Evolutionary conservation across 2,113 vertebrate genomes (phyloP), one percentile per base, ranked within the genome.

Genomic region (Carassius carassius): DNA sequence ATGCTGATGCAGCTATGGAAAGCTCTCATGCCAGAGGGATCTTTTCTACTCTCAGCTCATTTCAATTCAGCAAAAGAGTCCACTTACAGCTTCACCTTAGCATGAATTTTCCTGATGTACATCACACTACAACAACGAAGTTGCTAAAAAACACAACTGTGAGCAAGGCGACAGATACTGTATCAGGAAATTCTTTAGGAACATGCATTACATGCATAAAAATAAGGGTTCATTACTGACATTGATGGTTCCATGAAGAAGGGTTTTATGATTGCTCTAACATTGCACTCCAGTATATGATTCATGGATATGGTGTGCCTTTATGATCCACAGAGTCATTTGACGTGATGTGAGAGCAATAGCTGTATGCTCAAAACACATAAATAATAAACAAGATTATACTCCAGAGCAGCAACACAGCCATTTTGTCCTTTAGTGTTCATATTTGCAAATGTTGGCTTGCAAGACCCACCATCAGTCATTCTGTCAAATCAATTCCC

Each of bases 401-500:
- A 13, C 69, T 44, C 70, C 12, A 44, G 41, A 74, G 41, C 70
- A 74, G 11, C 4, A 13, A 65, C 11, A 29, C 25, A 29, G 62
- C 11, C 21, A 73, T 44, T 73, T 73, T 73, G 41, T 73, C 5
- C 21, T 23, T 56, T 77, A 58, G 49, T 77, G 75, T 56, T 56
- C 29, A 77, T 58, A 35, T 77, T 21, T 35, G 29, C 29, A 37
- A 58, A 51, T 78, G 23, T 54, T 74, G 41, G 29, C 51, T 58
- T 16, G 19, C 51, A 78, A 51, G 29, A 19, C 16, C 16, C 9
- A 1, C 51, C 75, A 78, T 78, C 75, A 56, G 19, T 78, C 75
- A 78, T 58, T 78, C 25, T 78, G 75, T 78, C 75, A 58, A 58
- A 78, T 58, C 8, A 78, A 78, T 58, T 78, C 75, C 51, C 51